A percentile compares a stretch with the other conserved stretches of the same genome.
Evolutionary conservation across 2,888 invertebrate genomes (phyloP).

Genomic region (Boloria euphrosyne): DNA sequence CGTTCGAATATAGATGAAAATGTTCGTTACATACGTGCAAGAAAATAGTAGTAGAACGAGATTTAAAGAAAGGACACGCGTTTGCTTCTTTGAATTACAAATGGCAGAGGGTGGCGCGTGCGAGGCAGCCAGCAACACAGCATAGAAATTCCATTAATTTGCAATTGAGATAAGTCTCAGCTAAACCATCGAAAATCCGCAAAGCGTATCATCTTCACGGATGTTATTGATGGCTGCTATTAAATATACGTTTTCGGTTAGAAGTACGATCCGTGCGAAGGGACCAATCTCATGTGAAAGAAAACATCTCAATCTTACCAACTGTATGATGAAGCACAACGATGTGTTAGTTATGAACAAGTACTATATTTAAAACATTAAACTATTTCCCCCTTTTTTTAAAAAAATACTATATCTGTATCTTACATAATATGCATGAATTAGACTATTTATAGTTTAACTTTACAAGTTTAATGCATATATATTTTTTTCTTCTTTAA

Average conservation of each 20-base stretch:
- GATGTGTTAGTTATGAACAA: slow-evolving; percentile 52
- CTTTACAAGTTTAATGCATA: too few relatives aligned
- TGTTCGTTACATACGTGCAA: not conserved
- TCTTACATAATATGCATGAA: too few relatives aligned
- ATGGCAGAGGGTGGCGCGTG: slow-evolving; percentile 53
- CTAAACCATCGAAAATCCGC: slow-evolving; percentile 67
- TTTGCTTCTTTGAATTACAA: slow-evolving; percentile 71
- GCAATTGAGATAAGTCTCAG: slow-evolving; percentile 75
- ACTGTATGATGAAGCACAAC: slow-evolving; percentile 67
- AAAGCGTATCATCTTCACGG: slow-evolving; percentile 72
- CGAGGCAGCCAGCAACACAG: slow-evolving; percentile 55
- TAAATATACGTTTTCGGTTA: slow-evolving; percentile 77
- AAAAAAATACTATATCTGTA: too few relatives aligned
- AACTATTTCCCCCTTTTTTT: not conserved
- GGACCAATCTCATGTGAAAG: slow-evolving; percentile 65
- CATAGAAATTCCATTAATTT: slow-evolving; percentile 77
- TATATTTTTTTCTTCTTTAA: too few relatives aligned
- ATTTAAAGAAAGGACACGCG: slow-evolving; percentile 50
- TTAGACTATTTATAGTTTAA: too few relatives aligned
- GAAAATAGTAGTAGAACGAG: slow-evolving; percentile 23
- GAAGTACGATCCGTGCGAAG: slow-evolving; percentile 53
- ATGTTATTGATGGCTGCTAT: slow-evolving; percentile 81
- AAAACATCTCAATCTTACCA: slow-evolving; percentile 76
- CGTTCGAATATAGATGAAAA: slow-evolving; percentile 37
- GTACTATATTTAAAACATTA: slow-evolving; percentile 14